These are phyloP conservation scores for Drosophila mercatorum DNA, from an alignment of 2,888 invertebrate species.

Conservation along the genomic window DNA sequence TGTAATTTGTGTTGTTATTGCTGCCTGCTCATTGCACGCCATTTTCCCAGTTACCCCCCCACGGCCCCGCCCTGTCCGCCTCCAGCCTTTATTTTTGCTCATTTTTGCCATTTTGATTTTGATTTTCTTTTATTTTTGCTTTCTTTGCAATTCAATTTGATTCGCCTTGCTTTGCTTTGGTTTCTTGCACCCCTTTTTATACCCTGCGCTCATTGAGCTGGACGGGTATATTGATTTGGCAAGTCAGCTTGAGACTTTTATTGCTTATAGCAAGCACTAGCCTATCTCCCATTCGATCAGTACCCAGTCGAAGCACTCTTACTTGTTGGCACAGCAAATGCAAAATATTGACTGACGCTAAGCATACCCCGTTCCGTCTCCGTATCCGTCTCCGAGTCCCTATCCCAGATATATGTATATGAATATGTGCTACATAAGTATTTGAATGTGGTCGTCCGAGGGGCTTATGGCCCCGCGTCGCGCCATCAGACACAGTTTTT, in stretches of 20 bases:
- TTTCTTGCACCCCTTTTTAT: constrained; percentile 39
- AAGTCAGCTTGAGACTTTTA: neutral
- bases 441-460: constrained; percentile 33
- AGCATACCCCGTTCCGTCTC: constrained; percentile 46
- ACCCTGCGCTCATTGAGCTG: neutral
- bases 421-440: constrained; percentile 31
- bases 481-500: constrained; percentile 61
- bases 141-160: constrained; percentile 63
- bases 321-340: constrained; percentile 40
- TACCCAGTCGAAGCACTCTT: neutral
- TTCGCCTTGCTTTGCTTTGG: constrained; percentile 31
- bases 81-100: neutral
- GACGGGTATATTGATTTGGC: neutral
- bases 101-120: constrained; percentile 43
- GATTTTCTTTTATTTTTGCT: constrained; percentile 33
- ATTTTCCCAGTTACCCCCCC: constrained; percentile 32
- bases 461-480: constrained; percentile 24
- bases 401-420: neutral
- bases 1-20: constrained; percentile 75
- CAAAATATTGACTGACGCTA: constrained; percentile 77
- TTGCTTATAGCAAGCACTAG: no score
- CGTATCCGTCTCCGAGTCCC: no score
- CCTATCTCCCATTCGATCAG: neutral
- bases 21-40: constrained; percentile 58
- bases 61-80: neutral